A percentile compares a stretch with the other conserved stretches of the same genome.
Conservation (phyloP, 2,888 invertebrate species). For the Lasius platythorax region DNA sequence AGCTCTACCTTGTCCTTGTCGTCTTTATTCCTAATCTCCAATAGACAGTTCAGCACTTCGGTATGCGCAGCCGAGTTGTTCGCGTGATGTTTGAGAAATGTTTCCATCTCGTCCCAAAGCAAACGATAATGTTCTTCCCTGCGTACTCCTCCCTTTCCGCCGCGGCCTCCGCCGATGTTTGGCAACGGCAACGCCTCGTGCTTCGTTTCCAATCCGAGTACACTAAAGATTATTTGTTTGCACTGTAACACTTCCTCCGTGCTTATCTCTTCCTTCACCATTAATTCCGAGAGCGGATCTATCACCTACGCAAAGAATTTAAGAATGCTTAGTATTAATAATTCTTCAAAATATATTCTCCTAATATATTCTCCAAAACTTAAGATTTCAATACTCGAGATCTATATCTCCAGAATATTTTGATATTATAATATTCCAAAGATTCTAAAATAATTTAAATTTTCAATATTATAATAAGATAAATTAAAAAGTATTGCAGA, state of each 20-base stretch:
- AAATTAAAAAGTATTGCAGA: neutral
- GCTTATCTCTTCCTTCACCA: conserved; percentile 93
- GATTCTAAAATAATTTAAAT: conserved; percentile 15
- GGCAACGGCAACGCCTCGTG: conserved; percentile 93
- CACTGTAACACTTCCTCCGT: conserved; percentile 96
- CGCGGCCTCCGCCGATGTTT: conserved; percentile 89
- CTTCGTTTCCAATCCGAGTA: conserved; percentile 93
- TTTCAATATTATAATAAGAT: neutral
- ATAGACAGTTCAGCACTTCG: conserved; percentile 92
- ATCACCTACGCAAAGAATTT: conserved; percentile 88
- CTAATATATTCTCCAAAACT: neutral
- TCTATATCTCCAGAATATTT: neutral
- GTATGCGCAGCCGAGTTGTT: conserved; percentile 91
- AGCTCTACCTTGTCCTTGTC: conserved; percentile 89
- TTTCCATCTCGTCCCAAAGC: conserved; percentile 96
- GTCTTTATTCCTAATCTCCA: conserved; percentile 89
- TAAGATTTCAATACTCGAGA: neutral
- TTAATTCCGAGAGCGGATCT: conserved; percentile 92
- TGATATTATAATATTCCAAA: neutral
- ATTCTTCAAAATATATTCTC: neutral
- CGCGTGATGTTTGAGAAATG: conserved; percentile 91
- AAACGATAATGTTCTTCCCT: conserved; percentile 96
- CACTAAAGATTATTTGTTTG: conserved; percentile 93
- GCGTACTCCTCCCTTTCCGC: conserved; percentile 84
- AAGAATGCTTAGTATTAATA: neutral